Percentiles rank a stretch among this genome's conserved stretches.
phyloP scores from a whole-genome alignment of 2,888 invertebrate genomes.

The Scaptomyza tumidula region DNA sequence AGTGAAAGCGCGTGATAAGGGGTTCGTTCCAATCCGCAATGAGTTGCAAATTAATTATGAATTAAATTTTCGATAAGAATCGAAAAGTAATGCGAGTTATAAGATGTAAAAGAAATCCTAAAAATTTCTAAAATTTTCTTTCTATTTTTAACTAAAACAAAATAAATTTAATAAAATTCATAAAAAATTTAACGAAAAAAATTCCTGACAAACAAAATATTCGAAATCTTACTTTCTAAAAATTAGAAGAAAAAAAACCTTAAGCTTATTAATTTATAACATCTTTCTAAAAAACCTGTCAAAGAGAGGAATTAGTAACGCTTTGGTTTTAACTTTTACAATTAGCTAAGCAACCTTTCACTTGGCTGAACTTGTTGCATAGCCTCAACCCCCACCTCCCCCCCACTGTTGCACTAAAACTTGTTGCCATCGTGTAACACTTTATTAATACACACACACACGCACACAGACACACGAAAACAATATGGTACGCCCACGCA shows the following conservation, averaged over 20 bases:
- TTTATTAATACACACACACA: conserved; percentile 56
- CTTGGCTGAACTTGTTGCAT: conserved; percentile 7
- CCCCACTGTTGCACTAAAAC: conserved; percentile 71
- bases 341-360: conserved; percentile 21
- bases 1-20: conserved; percentile 38
- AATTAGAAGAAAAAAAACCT: too few relatives aligned
- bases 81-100: too few relatives aligned
- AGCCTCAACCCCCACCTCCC: conserved; percentile 30
- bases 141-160: background rate
- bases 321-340: conserved; percentile 2
- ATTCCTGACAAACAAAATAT: background rate
- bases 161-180: background rate
- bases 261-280: too few relatives aligned
- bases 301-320: background rate
- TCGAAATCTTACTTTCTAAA: background rate
- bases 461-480: conserved; percentile 37
- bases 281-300: too few relatives aligned
- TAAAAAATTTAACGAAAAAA: background rate
- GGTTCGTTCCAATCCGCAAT: background rate
- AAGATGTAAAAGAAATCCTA: too few relatives aligned
- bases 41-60: background rate
- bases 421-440: conserved; percentile 61
- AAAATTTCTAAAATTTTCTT: too few relatives aligned
- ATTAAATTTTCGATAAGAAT: background rate
- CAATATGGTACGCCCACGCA: conserved; percentile 73